Evolutionary conservation across 2,888 invertebrate genomes (phyloP).

Genomic region (Syrphus vitripennis): DNA sequence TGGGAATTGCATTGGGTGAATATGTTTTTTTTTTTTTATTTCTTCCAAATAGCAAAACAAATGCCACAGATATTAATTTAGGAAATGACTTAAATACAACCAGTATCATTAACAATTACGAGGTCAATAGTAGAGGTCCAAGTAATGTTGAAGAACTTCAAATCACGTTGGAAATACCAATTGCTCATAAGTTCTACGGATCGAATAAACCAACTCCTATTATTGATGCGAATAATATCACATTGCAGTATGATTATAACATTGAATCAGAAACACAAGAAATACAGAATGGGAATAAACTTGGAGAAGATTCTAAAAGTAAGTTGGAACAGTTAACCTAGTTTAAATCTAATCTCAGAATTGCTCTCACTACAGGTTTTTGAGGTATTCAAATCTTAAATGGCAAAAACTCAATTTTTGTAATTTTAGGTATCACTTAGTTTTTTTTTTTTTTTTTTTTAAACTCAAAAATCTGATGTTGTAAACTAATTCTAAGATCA

Average conservation of each 20-base stretch:
- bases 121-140: slow-evolving; percentile 79
- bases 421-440: no score
- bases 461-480: no score
- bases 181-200: slow-evolving; percentile 77
- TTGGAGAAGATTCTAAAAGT: slow-evolving; percentile 47
- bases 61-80: slow-evolving; percentile 76
- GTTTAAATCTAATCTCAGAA: no score
- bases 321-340: no score
- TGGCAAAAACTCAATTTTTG: no score
- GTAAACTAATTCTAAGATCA: no score
- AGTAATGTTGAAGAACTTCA: slow-evolving; percentile 78
- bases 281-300: slow-evolving; percentile 66
- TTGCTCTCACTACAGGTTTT: no score
- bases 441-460: not conserved
- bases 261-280: slow-evolving; percentile 54
- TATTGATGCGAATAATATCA: slow-evolving; percentile 77
- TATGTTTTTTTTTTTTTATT: not conserved
- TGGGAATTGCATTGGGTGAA: not conserved
- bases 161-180: slow-evolving; percentile 77
- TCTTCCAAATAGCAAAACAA: slow-evolving; percentile 74
- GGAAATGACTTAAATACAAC: slow-evolving; percentile 77
- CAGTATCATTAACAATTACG: slow-evolving; percentile 78
- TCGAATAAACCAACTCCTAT: slow-evolving; percentile 76
- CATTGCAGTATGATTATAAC: slow-evolving; percentile 78
- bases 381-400: no score